phyloP scores from a whole-genome alignment of 2,113 vertebrate species.

The Pseudorhombus dupliciocellatus region DNA sequence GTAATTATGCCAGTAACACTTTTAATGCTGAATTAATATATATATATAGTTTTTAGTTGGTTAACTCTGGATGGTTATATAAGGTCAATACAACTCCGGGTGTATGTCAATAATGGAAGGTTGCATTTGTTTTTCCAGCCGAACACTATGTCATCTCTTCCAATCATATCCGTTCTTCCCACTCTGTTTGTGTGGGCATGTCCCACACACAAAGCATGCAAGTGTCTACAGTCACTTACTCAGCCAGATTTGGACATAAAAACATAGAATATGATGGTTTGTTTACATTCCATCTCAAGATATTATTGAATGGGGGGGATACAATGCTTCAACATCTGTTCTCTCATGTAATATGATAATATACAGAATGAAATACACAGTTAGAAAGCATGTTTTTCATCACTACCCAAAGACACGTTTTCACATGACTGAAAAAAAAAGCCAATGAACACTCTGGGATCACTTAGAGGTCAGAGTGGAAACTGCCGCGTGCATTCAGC shows the following conservation, averaged over 20 bases:
- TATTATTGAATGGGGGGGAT: no score
- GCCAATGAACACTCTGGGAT: slow-evolving; percentile 9
- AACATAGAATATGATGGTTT: background rate
- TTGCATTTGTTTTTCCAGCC: slow-evolving; percentile 21
- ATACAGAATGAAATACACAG: no score
- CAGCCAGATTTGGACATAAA: background rate
- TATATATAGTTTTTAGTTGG: background rate
- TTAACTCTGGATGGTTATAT: slow-evolving; percentile 15
- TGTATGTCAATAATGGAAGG: background rate
- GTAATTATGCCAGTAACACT: no score
- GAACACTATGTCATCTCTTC: slow-evolving; percentile 21
- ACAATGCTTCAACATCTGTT: background rate
- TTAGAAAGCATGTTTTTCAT: no score
- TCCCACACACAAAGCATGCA: slow-evolving; percentile 41
- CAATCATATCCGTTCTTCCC: slow-evolving; percentile 56
- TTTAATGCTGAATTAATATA: background rate
- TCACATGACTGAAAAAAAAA: background rate
- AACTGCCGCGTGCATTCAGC: slow-evolving; percentile 8
- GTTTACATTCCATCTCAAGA: no score
- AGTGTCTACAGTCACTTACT: background rate
- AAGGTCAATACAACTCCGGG: background rate
- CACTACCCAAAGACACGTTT: background rate
- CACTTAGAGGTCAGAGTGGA: background rate
- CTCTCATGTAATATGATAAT: background rate
- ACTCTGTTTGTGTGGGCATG: slow-evolving; percentile 61